phyloP scores from a whole-genome alignment of 2,113 vertebrate genomes.

The Eptatretus burgeri region DNA sequence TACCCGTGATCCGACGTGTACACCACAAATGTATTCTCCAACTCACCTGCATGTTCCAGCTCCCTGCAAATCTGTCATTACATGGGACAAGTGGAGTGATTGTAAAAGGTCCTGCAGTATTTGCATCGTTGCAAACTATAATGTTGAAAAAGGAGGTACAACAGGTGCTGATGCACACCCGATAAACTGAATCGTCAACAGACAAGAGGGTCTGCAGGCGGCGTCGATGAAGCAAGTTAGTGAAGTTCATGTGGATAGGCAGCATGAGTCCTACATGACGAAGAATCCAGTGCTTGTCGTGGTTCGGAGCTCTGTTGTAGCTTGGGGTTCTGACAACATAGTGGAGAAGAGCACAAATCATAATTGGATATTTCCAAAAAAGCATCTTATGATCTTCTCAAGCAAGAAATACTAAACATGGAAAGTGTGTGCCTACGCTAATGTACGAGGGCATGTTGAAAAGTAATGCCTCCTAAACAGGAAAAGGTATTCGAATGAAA shows the following conservation, averaged over 20 bases:
- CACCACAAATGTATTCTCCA: background rate
- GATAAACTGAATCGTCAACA: constrained; percentile 1
- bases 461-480: too few species aligned
- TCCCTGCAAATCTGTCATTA: background rate
- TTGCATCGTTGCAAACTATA: too few species aligned
- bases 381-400: too few species aligned
- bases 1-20: constrained; percentile 5
- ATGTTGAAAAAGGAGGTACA: too few species aligned
- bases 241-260: constrained; percentile 5
- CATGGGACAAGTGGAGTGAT: background rate
- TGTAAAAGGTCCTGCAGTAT: too few species aligned
- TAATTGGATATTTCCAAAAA: too few species aligned
- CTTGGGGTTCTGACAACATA: background rate
- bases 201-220: constrained; percentile 6
- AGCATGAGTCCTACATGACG: background rate
- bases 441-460: too few species aligned
- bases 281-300: constrained; percentile 5
- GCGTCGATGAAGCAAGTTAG: background rate
- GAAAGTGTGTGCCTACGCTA: too few species aligned
- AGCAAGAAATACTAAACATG: too few species aligned
- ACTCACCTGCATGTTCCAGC: background rate
- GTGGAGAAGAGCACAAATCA: background rate
- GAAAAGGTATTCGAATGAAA: too few species aligned
- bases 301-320: constrained; percentile 3
- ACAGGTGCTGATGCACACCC: background rate